Conservation (phyloP, 2,888 invertebrate species). For the Xestoiulus laeticollis region DNA sequence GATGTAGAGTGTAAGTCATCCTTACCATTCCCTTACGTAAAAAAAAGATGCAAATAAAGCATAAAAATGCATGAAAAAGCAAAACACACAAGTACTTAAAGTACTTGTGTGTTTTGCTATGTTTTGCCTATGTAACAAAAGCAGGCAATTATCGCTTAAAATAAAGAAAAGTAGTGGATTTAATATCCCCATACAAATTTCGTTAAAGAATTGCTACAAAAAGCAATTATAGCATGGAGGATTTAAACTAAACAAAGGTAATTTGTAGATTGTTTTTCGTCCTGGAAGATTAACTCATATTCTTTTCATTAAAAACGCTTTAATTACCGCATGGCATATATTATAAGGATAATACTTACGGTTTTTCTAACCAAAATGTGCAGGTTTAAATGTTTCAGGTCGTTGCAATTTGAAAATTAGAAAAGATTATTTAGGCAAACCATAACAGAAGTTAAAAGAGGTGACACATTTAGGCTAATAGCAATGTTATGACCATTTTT, state of each 20-base stretch:
- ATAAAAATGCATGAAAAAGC: background rate
- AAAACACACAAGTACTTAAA: background rate
- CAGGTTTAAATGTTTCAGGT: background rate
- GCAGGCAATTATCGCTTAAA: background rate
- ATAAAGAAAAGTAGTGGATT: background rate
- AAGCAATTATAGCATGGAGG: background rate
- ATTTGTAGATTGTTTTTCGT: background rate
- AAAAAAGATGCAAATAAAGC: background rate
- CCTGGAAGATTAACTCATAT: conserved; percentile 1
- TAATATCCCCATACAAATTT: background rate
- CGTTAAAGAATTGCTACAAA: background rate
- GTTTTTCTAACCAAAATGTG: background rate
- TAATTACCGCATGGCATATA: background rate
- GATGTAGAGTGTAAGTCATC: conserved; percentile 18
- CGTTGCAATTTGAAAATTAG: background rate
- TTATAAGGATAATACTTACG: background rate
- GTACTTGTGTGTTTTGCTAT: too few relatives aligned
- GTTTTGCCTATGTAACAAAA: background rate
- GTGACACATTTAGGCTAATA: too few relatives aligned
- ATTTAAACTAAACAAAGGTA: background rate
- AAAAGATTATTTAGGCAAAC: background rate
- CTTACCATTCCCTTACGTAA: background rate
- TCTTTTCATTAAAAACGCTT: background rate
- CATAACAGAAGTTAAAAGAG: too few relatives aligned
- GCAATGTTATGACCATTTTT: too few relatives aligned